Conservation (phyloP, 2,888 invertebrate genomes). For the Megamerina dolium region DNA sequence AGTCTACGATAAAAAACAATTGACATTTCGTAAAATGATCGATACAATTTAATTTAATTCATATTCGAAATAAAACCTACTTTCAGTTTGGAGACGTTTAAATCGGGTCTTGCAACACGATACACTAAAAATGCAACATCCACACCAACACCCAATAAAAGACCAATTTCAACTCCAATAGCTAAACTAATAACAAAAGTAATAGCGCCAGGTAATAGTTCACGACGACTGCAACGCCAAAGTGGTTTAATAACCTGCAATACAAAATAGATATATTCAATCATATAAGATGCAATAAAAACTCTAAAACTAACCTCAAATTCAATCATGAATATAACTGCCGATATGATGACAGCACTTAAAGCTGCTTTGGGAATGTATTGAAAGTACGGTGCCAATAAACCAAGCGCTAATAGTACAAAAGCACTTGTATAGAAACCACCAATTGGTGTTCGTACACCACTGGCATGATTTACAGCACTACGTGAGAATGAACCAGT, state of each 20-base stretch:
- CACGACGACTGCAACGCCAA: constrained; percentile 77
- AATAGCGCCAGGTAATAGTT: constrained; percentile 72
- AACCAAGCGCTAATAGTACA: constrained; percentile 75
- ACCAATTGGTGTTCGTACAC: constrained; percentile 82
- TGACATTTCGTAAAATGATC: neutral
- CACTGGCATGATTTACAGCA: constrained; percentile 93
- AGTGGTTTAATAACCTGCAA: constrained; percentile 68
- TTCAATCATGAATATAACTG: constrained; percentile 92
- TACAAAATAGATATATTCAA: neutral
- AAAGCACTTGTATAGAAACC: constrained; percentile 77
- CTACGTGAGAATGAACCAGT: constrained; percentile 85
- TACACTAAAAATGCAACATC: constrained; percentile 73
- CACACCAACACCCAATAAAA: constrained; percentile 72
- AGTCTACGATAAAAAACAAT: constrained; percentile 51
- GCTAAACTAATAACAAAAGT: constrained; percentile 77
- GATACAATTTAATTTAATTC: neutral
- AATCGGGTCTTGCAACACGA: constrained; percentile 72
- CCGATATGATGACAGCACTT: constrained; percentile 89
- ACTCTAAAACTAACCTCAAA: constrained; percentile 58
- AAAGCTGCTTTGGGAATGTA: constrained; percentile 84
- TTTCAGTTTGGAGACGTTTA: constrained; percentile 65
- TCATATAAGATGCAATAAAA: neutral
- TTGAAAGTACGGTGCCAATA: constrained; percentile 84
- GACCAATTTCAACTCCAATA: constrained; percentile 81
- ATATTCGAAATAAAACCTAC: constrained; percentile 52